Evolutionary conservation across 2,113 vertebrate species (phyloP), one percentile per base, ranked within the genome.

Genomic region (Thinocorus orbignyianus): DNA sequence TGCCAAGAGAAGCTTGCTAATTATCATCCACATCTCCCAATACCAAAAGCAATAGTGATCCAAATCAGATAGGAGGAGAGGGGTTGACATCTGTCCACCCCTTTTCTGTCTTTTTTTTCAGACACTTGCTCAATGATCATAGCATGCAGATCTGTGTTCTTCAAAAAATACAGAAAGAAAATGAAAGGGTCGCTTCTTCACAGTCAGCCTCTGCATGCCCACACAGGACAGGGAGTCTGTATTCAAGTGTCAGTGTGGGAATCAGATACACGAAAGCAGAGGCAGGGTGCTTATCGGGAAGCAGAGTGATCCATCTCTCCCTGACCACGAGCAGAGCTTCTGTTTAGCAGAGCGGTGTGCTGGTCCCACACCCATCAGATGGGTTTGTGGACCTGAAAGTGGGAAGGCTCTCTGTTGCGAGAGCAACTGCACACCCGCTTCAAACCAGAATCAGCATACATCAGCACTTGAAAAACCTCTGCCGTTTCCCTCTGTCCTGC

Each of bases 241-340:
- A 25, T 20, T n/a, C 17, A n/a, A 44, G 42, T 2, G 8, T 49
- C 30, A 41, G 4, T 7, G 13, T 11, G 68, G n/a, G 64, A 52
- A 91, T 14, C 3, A 2, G 31, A 25, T 10, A 30, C 13, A 23
- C 0, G 2, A 13, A 65, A 33, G 52, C 11, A 55, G 42, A 33
- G 3, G 1, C 28, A 11, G 0, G 6, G 16, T 31, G 55, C 17
- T 6, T 5, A 8, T 4, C 5, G 9, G 28, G 17, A 17, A 42
- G 54, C 15, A 30, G 33, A 48, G 35, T 14, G 46, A 83, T n/a
- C 16, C 17, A 11, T 16, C 33, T 39, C 51, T 10, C n/a, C 33
- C 18, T 26, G 10, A 7, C 30, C 49, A 39, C 0, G 13, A 52
- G 33, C 44, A 79, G 73, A 71, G 73, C 17, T 62, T 23, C 64